Conservation (phyloP, 2,888 invertebrate genomes). For the Nymphalis c-album region DNA sequence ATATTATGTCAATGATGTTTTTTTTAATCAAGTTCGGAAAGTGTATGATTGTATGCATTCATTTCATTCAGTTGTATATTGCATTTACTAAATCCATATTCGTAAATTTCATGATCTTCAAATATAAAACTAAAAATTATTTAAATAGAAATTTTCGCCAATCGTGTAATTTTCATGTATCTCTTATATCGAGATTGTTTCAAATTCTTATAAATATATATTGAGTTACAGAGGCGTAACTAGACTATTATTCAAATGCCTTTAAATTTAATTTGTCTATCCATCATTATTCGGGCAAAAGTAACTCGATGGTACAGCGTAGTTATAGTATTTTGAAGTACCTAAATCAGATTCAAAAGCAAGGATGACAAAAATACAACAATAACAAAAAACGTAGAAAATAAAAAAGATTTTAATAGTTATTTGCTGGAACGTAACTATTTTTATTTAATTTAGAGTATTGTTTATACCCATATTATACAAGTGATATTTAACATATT, state of each 20-base stretch:
- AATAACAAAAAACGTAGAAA: no score
- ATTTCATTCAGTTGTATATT: constrained; percentile 6
- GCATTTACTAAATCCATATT: constrained; percentile 9
- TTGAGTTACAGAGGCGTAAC: constrained; percentile 7
- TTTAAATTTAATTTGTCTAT: background rate
- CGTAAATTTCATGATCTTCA: constrained; percentile 7
- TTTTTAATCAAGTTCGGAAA: background rate
- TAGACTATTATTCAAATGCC: background rate
- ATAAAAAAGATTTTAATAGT: no score
- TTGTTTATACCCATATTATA: no score
- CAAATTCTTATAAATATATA: background rate
- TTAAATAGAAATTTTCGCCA: constrained; percentile 1
- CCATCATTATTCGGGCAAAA: background rate
- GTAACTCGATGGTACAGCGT: no score
- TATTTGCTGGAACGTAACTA: no score
- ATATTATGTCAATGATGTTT: constrained; percentile 3
- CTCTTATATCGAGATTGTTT: background rate
- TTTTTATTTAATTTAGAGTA: no score
- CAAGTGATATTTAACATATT: no score
- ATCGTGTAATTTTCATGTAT: constrained; percentile 6
- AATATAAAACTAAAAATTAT: no score
- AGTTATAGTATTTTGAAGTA: no score
- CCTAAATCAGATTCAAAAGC: no score
- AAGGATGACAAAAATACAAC: no score
- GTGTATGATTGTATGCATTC: constrained; percentile 6